A percentile compares a stretch with the other conserved stretches of the same genome.
These are phyloP conservation scores for Rhineura floridana DNA, from an alignment of 2,113 vertebrate species.

Conservation along the genomic window DNA sequence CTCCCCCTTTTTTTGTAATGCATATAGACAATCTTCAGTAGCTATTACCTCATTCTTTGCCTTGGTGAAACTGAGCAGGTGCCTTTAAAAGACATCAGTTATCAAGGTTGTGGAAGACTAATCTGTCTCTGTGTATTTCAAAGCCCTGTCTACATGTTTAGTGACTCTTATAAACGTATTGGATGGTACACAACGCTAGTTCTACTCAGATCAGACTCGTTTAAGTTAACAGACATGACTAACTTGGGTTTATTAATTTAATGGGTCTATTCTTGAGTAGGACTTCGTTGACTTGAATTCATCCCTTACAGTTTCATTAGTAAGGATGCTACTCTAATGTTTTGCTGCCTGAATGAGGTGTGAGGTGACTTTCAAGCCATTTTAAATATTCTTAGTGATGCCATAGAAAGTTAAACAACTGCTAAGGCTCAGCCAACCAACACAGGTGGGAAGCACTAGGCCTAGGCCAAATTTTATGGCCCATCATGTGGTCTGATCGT, in stretches of 20 bases:
- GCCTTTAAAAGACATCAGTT: neutral
- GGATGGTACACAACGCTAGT: no score
- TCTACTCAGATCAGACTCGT: no score
- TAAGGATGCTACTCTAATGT: fast-evolving
- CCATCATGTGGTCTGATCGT: neutral
- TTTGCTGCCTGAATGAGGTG: neutral
- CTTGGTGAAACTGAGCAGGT: neutral
- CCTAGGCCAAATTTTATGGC: neutral
- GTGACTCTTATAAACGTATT: neutral
- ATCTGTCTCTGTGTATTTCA: fast-evolving
- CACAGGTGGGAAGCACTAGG: neutral
- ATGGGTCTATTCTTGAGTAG: no score
- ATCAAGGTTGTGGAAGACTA: neutral
- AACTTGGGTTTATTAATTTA: no score
- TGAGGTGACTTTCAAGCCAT: neutral
- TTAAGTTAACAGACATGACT: no score
- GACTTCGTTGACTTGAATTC: no score
- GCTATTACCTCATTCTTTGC: slow-evolving; percentile 19
- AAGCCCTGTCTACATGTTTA: neutral
- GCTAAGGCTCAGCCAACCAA: neutral
- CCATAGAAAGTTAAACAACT: neutral
- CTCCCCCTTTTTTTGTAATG: slow-evolving; percentile 1
- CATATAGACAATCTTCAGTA: slow-evolving; percentile 11
- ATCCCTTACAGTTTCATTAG: neutral
- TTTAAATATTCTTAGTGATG: neutral